Percentiles rank a stretch among this genome's conserved stretches.
These are phyloP conservation scores for Amphiduros pacificus DNA, from an alignment of 2,888 invertebrate genomes.

Conservation along the genomic window DNA sequence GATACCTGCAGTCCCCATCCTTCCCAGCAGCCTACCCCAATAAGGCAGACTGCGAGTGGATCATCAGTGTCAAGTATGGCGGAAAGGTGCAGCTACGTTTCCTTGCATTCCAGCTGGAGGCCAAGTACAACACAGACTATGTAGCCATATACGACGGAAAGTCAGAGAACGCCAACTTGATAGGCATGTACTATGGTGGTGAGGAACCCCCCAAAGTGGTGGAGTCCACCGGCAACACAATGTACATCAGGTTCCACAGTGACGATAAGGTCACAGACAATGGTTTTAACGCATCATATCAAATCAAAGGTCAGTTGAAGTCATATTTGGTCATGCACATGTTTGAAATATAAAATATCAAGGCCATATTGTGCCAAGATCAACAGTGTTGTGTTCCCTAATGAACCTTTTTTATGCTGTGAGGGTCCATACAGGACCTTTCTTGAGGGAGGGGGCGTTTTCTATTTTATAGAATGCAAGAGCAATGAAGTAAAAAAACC, in stretches of 20 bases:
- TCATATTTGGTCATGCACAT: too few relatives aligned
- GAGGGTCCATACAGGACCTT: too few relatives aligned
- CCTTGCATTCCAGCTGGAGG: constrained; percentile 23
- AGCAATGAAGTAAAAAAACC: too few relatives aligned
- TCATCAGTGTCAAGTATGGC: constrained; percentile 27
- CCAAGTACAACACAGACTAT: constrained; percentile 30
- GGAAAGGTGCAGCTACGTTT: constrained; percentile 34
- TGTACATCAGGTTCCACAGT: constrained; percentile 35
- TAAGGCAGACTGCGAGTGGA: constrained; percentile 37
- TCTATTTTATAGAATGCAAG: too few relatives aligned
- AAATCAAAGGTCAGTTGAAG: constrained; percentile 42
- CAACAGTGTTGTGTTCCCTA: too few relatives aligned
- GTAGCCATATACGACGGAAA: constrained; percentile 39
- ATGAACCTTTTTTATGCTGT: too few relatives aligned
- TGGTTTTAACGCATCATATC: constrained; percentile 43
- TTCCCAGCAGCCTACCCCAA: constrained; percentile 33
- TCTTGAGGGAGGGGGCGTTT: too few relatives aligned
- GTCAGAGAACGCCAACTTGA: constrained; percentile 25
- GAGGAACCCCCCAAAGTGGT: constrained; percentile 31
- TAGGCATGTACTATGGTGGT: constrained; percentile 33
- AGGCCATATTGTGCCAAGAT: too few relatives aligned
- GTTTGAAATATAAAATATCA: too few relatives aligned
- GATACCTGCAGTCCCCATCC: constrained; percentile 36
- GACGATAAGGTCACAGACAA: constrained; percentile 23
- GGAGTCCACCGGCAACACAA: constrained; percentile 34